phyloP scores from a whole-genome alignment of 2,888 invertebrate genomes.

The Cryptus viduatorius region DNA sequence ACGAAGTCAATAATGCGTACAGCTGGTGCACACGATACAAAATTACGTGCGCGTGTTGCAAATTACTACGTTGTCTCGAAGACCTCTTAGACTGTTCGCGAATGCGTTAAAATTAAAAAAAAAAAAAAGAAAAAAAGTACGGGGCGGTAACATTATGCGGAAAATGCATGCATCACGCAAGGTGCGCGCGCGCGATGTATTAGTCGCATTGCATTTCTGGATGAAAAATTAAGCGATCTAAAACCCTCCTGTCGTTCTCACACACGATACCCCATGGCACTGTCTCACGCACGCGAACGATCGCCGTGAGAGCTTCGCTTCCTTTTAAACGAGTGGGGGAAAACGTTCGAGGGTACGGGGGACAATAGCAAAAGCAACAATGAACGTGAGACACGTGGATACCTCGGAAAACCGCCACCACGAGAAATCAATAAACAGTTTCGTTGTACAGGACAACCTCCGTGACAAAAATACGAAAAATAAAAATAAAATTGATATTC shows the following conservation, averaged over 20 bases:
- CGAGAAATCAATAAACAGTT: conserved; percentile 14
- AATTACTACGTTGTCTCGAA: neutral
- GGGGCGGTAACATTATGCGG: neutral
- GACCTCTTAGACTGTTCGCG: neutral
- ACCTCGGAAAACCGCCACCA: neutral
- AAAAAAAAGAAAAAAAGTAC: neutral
- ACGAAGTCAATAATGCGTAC: neutral
- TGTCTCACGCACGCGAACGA: no score
- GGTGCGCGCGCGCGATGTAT: conserved; percentile 1
- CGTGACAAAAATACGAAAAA: no score
- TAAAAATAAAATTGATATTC: no score
- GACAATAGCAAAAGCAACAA: neutral
- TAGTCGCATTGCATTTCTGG: neutral
- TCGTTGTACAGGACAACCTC: neutral
- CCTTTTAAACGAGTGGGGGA: neutral
- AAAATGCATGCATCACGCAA: conserved; percentile 1
- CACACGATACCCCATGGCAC: no score
- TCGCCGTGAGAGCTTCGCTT: no score
- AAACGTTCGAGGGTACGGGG: neutral
- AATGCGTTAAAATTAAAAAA: neutral
- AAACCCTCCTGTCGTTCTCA: no score
- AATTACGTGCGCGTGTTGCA: neutral
- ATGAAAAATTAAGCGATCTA: neutral
- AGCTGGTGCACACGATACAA: neutral
- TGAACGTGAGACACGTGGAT: conserved; percentile 6